Evolutionary conservation across 2,888 invertebrate species (phyloP).

Genomic region (Iphiclides podalirius): DNA sequence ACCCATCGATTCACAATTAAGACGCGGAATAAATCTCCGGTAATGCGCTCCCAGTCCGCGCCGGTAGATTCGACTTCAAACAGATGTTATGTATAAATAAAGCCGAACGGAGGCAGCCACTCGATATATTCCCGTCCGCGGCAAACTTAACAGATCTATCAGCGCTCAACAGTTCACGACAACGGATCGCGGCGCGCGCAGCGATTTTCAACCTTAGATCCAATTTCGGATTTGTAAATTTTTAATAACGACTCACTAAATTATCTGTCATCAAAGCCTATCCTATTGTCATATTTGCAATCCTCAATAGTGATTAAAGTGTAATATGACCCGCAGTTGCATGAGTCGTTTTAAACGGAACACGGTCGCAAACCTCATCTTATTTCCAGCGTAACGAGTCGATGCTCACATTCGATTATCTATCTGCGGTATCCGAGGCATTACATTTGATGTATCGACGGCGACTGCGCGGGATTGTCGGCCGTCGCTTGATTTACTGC

Average conservation of each 20-base stretch:
- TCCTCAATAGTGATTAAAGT: slow-evolving; percentile 30
- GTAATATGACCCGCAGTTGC: slow-evolving; percentile 26
- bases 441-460: slow-evolving; percentile 78
- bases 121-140: slow-evolving; percentile 80
- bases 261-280: not conserved
- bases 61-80: slow-evolving; percentile 78
- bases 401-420: slow-evolving; percentile 80
- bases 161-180: slow-evolving; percentile 53
- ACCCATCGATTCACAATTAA: slow-evolving; percentile 81
- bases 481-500: slow-evolving; percentile 72
- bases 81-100: slow-evolving; percentile 80
- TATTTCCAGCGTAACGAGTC: slow-evolving; percentile 78
- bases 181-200: slow-evolving; percentile 42
- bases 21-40: slow-evolving; percentile 79
- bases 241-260: not conserved
- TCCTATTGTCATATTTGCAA: not conserved
- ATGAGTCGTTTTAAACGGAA: slow-evolving; percentile 49
- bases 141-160: slow-evolving; percentile 79
- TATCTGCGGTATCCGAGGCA: slow-evolving; percentile 77
- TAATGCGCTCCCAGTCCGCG: slow-evolving; percentile 77
- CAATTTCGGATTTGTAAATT: not conserved
- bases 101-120: slow-evolving; percentile 78
- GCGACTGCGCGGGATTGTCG: slow-evolving; percentile 76
- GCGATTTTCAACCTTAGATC: slow-evolving; percentile 52
- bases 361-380: slow-evolving; percentile 67